phyloP scores from a whole-genome alignment of 2,113 vertebrate genomes.

The Buteo buteo region DNA sequence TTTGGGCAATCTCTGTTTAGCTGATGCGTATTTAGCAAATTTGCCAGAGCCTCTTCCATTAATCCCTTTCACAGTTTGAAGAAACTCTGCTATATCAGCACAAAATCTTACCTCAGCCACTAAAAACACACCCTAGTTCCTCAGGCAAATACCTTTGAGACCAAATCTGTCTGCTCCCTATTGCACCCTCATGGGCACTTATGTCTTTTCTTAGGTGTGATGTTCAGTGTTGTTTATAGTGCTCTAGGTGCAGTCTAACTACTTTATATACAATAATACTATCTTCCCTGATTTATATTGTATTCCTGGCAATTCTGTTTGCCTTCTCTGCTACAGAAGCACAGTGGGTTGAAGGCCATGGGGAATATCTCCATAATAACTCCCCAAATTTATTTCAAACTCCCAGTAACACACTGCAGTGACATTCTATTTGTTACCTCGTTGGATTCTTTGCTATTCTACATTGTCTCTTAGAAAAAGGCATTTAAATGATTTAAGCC shows the following conservation, averaged over 20 bases:
- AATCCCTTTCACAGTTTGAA: conserved; percentile 11
- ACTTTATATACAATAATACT: conserved; percentile 58
- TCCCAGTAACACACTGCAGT: neutral
- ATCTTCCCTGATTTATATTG: conserved; percentile 62
- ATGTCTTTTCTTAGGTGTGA: conserved; percentile 54
- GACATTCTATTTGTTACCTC: conserved; percentile 44
- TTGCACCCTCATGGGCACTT: conserved; percentile 50
- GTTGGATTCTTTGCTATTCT: conserved; percentile 32
- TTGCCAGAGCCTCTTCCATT: neutral
- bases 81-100: conserved; percentile 19
- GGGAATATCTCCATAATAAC: conserved; percentile 55
- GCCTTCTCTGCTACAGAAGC: conserved; percentile 24
- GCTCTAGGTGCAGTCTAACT: conserved; percentile 53
- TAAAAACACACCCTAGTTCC: conserved; percentile 9
- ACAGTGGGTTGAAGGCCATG: conserved; percentile 19
- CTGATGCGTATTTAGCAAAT: neutral
- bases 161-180: neutral
- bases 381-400: conserved; percentile 56
- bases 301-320: conserved; percentile 45
- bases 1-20: neutral
- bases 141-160: conserved; percentile 22
- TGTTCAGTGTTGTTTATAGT: conserved; percentile 54
- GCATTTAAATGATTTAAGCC: conserved; percentile 51
- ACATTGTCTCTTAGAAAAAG: conserved; percentile 34
- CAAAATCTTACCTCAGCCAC: conserved; percentile 9